Conservation (phyloP, 1,140 invertebrate species). For the Propsilocerus akamusi region DNA sequence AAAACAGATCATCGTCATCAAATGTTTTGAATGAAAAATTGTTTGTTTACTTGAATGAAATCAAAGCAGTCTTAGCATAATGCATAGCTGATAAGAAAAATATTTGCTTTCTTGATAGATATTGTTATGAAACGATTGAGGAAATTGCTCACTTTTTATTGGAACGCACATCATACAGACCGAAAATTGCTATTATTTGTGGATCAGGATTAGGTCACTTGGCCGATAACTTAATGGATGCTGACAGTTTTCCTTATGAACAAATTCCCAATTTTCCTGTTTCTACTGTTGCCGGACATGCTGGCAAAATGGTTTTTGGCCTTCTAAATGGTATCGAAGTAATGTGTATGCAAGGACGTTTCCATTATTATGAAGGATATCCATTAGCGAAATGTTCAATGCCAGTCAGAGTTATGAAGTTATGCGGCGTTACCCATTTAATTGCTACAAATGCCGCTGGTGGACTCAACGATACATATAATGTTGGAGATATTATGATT, state of each 20-base stretch:
- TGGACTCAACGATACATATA: conserved; percentile 61
- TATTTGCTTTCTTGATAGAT: conserved; percentile 34
- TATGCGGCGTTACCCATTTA: conserved; percentile 63
- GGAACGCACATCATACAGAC: conserved; percentile 39
- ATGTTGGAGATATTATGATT: conserved; percentile 86
- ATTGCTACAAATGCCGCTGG: conserved; percentile 85
- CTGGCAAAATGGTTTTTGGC: conserved; percentile 74
- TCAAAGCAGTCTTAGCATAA: not conserved
- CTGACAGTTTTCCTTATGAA: conserved; percentile 53
- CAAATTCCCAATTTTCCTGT: conserved; percentile 73
- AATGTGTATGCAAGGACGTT: conserved; percentile 83
- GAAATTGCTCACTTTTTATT: conserved; percentile 52
- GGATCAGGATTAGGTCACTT: conserved; percentile 59
- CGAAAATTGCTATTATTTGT: conserved; percentile 79
- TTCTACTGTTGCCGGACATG: conserved; percentile 72
- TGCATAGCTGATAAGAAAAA: not conserved
- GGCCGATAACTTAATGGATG: conserved; percentile 52
- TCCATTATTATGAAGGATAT: conserved; percentile 88
- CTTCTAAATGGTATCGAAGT: conserved; percentile 47
- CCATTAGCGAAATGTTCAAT: conserved; percentile 76
- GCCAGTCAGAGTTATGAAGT: conserved; percentile 80
- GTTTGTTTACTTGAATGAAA: too few species aligned
- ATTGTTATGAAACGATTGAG: conserved; percentile 54
- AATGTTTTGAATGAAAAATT: too few species aligned
- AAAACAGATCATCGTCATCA: not conserved